A percentile compares a stretch with the other conserved stretches of the same genome.
phyloP scores from a whole-genome alignment of 2,888 invertebrate genomes.

The Oscheius onirici region DNA sequence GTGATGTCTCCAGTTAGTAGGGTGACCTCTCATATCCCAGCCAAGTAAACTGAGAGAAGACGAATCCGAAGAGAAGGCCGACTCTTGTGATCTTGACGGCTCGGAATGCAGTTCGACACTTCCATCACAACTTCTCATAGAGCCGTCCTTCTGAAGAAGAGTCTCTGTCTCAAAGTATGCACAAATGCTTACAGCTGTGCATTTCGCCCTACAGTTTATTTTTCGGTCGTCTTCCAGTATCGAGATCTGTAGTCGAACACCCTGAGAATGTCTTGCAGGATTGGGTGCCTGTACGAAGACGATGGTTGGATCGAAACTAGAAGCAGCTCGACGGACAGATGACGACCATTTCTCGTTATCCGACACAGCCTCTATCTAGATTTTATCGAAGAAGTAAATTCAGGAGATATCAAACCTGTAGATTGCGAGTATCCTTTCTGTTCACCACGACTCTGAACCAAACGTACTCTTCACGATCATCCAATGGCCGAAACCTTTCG shows the following conservation, averaged over 20 bases:
- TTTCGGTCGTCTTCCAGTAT: conserved; percentile 40
- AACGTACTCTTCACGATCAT: conserved; percentile 55
- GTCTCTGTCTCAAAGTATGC: not conserved
- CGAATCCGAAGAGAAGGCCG: conserved; percentile 55
- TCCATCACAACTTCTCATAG: conserved; percentile 50
- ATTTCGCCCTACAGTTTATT: conserved; percentile 41
- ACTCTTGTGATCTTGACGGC: conserved; percentile 59
- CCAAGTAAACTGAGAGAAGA: conserved; percentile 59
- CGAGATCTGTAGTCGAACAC: conserved; percentile 44
- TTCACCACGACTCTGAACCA: conserved; percentile 66
- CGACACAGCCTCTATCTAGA: conserved; percentile 60
- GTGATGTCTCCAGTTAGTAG: conserved; percentile 63
- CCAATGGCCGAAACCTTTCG: conserved; percentile 46
- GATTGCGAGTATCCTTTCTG: conserved; percentile 15
- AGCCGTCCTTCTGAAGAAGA: conserved; percentile 56
- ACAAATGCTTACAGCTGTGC: conserved; percentile 38
- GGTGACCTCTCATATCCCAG: conserved; percentile 69
- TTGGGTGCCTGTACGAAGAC: conserved; percentile 63
- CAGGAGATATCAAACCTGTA: conserved; percentile 18
- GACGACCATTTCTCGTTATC: conserved; percentile 55
- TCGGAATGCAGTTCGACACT: conserved; percentile 55
- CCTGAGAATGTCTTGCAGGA: conserved; percentile 40
- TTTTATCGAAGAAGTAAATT: not conserved
- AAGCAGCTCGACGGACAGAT: conserved; percentile 60
- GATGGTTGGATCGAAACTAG: conserved; percentile 66